Evolutionary conservation across 2,113 vertebrate genomes (phyloP).

Genomic region (Motacilla tschutschensis): DNA sequence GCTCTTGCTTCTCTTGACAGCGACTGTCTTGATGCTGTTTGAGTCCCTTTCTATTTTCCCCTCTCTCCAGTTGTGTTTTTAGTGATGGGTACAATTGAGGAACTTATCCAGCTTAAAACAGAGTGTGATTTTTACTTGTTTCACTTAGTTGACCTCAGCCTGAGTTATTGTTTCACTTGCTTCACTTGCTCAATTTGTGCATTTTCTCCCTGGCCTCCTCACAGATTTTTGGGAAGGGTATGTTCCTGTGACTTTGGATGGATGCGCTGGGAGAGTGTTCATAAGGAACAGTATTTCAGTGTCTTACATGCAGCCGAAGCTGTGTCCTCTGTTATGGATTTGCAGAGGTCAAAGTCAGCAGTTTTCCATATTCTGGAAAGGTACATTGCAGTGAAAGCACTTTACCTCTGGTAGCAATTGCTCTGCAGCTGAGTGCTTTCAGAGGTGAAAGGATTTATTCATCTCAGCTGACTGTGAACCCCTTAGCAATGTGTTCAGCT

Average conservation of each 20-base stretch:
- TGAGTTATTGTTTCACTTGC: neutral
- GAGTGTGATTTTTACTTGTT: neutral
- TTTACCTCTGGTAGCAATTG: conserved; percentile 26
- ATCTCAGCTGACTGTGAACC: conserved; percentile 27
- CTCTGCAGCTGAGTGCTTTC: conserved; percentile 32
- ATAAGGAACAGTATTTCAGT: neutral
- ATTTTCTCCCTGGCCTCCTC: neutral
- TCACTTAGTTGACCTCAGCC: neutral
- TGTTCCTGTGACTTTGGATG: neutral
- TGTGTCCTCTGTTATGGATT: neutral
- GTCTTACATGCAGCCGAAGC: neutral
- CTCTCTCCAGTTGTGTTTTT: neutral
- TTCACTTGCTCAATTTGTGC: neutral
- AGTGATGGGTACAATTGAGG: neutral
- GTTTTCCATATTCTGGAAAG: neutral
- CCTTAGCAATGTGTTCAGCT: conserved; percentile 19
- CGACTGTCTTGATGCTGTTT: neutral
- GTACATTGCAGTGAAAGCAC: conserved; percentile 40
- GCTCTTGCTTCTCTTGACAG: neutral
- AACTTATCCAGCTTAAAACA: neutral
- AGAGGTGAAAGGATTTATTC: conserved; percentile 34
- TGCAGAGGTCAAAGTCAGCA: conserved; percentile 23
- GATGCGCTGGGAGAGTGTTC: rapidly evolving
- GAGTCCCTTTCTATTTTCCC: neutral
- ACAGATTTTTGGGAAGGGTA: neutral